Base-by-base conservation (phyloP, 2,888 invertebrate genomes). In the Axea sp. region DNA sequence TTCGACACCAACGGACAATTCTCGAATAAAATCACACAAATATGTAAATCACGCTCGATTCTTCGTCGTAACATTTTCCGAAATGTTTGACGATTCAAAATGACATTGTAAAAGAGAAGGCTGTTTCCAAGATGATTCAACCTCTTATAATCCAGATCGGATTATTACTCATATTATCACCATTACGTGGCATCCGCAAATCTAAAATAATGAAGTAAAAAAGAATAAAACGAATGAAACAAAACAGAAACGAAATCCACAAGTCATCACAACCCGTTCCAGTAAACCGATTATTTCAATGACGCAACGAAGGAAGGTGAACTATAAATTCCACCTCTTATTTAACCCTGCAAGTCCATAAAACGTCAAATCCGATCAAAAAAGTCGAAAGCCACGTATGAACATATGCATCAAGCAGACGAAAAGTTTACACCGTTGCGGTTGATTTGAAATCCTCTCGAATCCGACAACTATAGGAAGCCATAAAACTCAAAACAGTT, bases 351-450 rank as follows among this genome's bases (percentile, higher is more conserved):
- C 45, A 17, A 43, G 65, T 65, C 47, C 65, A 65, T 55, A 65
- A 65, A 55, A 55, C 30, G 65, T 65, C 37, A 55, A 65, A 65
- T 65, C 65, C 65, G 55, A 55, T 55, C 45, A 65, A 65, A 47
- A 19, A 47, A 55, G 24, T 53, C 15, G 19, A 31, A 62, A 35
- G 17, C 43, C 35, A 28, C 35, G 64, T 30, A 45, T 37, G 28
- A 55, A 30, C 57, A 19, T 47, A 49, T 49, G 57, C 31, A 49
- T 35, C 31, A 55, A 41, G 33, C 51, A 14, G 9, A 11, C 33
- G 17, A 9, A 22, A 39, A 31, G 24, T 64, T 33, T 43, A 30
- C 30, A 14, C 26, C 26, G 31, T 11, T 7, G 49, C 7, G 49
- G 30, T 31, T 35, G 28, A 39, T 43, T 51, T 53, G 51, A 17